phyloP scores from a whole-genome alignment of 2,797 vertebrate species.

The Propithecus perrieri region DNA sequence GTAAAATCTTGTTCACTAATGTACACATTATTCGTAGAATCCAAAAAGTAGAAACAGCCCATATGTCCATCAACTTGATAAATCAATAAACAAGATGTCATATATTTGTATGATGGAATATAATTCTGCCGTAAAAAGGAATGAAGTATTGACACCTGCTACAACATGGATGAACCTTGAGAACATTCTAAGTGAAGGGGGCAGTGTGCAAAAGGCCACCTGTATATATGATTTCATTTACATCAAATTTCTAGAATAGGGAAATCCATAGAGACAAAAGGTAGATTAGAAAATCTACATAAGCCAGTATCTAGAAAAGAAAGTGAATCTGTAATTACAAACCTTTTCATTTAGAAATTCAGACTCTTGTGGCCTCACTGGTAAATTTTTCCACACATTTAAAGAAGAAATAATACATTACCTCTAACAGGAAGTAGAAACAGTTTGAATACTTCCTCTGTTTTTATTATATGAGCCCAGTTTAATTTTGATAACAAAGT shows the following conservation, averaged over 20 bases:
- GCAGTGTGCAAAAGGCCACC: not conserved
- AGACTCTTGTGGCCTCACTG: not conserved
- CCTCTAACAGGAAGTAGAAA: not conserved
- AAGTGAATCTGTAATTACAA: not conserved
- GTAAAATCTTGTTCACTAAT: not conserved
- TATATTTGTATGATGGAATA: not conserved
- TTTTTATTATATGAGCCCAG: not conserved
- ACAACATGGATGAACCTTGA: not conserved
- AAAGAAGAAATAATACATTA: not conserved
- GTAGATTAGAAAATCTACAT: not conserved
- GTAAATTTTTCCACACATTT: not conserved
- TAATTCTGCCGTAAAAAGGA: not conserved
- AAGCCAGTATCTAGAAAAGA: not conserved
- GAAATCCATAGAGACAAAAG: not conserved
- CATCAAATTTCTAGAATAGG: not conserved
- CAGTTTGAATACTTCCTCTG: not conserved
- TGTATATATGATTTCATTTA: not conserved
- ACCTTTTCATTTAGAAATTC: not conserved
- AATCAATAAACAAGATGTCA: not conserved
- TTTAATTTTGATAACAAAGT: conserved; percentile 31
- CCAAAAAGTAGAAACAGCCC: not conserved
- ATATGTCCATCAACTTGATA: not conserved
- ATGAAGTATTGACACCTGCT: not conserved
- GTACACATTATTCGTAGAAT: not conserved
- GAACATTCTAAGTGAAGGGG: not conserved